Percentiles rank a stretch among this genome's conserved stretches.
Evolutionary conservation across 2,888 invertebrate species (phyloP).

Genomic region (Plemyria rubiginata): DNA sequence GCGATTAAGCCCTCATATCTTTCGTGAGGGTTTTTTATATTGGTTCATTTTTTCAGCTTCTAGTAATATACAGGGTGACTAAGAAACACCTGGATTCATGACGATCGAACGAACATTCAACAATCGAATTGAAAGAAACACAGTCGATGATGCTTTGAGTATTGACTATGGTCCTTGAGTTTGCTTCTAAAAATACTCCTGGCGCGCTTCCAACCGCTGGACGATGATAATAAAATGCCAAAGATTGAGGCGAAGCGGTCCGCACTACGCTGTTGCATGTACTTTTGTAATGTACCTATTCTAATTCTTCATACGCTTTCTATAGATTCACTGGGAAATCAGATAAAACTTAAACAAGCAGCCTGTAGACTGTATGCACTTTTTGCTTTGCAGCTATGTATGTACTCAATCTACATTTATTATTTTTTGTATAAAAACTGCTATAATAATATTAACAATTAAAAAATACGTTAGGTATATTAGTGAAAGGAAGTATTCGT

Average conservation of each 20-base stretch:
- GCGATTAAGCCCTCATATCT: no score
- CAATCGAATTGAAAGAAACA: slow-evolving; percentile 32
- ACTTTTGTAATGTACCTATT: slow-evolving; percentile 27
- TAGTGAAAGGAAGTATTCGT: no score
- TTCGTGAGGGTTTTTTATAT: no score
- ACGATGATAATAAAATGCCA: slow-evolving; percentile 60
- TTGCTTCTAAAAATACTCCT: slow-evolving; percentile 54
- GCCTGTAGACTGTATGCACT: no score
- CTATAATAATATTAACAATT: no score
- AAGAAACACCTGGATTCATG: neutral
- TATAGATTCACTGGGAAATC: slow-evolving; percentile 3
- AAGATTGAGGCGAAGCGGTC: slow-evolving; percentile 53
- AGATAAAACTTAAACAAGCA: no score
- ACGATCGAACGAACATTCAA: slow-evolving; percentile 16
- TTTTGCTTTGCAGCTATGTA: no score
- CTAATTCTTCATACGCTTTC: slow-evolving; percentile 14
- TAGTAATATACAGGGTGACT: neutral
- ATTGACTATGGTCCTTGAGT: slow-evolving; percentile 61
- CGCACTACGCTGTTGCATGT: slow-evolving; percentile 46
- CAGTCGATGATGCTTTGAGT: slow-evolving; percentile 44
- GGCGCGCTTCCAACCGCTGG: slow-evolving; percentile 54
- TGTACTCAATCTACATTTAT: no score
- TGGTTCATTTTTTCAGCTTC: no score
- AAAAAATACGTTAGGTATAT: no score
- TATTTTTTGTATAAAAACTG: no score